Base-by-base conservation (phyloP, 1,140 invertebrate genomes). In the Calephelis virginiensis region DNA sequence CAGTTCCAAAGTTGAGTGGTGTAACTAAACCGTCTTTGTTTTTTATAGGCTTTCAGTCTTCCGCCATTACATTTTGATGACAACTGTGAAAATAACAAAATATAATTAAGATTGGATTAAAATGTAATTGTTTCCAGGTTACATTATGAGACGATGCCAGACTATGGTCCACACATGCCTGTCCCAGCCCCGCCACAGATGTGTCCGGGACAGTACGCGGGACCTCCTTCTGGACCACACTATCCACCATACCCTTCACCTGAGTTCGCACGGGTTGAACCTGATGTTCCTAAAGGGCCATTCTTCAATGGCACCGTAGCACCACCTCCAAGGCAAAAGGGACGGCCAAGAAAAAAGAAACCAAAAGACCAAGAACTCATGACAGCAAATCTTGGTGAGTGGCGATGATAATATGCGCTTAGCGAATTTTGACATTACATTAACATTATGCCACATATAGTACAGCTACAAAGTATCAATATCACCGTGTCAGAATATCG, bases 271-370 rank as follows among this genome's bases (percentile, higher is more conserved):
- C 82, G 90, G 68, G 85, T 91, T 70, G 93, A 94, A 85, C 90
- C 92, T 77, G 83, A 93, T 72, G 95, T 94, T 91, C 97, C 95
- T 92, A 97, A 96, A 85, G 95, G 96, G 11, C 92, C 94, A 10
- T 93, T 94, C 45, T 90, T 93, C 73, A 92, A 93, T 50, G 81
- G 92, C 71, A 84, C 90, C 59, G 74, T 90, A 0, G 85, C 90
- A n/a, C 89, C 91, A n/a, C 92, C 95, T 46, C 95, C 95, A 0
- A 92, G 96, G 75, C 97, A 98, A 86, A 98, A 99, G 92, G 97
- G 97, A 1, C 92, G 97, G 69, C 97, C 97, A 0, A 93, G 97
- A 83, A 98, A 98, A 90, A 93, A 97, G 92, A 98, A 97, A 89
- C 96, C 96, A 53, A 97, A 97, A 92, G 96, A 97, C 81, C 93